These are phyloP conservation scores for Buphagus erythrorhynchus DNA, from an alignment of 2,797 vertebrate genomes.

Conservation along the genomic window DNA sequence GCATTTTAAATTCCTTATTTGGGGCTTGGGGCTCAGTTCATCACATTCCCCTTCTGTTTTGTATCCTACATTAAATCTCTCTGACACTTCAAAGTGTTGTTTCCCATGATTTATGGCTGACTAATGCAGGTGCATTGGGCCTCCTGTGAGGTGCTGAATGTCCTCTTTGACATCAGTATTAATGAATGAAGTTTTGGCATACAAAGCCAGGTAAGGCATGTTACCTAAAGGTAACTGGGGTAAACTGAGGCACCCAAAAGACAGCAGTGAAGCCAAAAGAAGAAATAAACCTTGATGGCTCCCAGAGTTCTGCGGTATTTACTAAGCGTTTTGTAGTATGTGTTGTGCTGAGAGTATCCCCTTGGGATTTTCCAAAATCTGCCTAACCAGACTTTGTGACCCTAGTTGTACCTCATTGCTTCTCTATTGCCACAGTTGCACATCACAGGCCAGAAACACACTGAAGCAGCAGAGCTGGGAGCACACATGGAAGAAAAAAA, in stretches of 20 bases:
- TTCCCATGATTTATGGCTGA: constrained; percentile 60
- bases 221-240: background rate
- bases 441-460: background rate
- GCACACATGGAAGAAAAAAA: background rate
- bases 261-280: background rate
- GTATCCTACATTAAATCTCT: constrained; percentile 61
- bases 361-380: background rate
- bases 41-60: constrained; percentile 59
- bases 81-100: constrained; percentile 63
- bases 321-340: background rate
- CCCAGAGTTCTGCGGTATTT: background rate
- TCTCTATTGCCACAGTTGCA: background rate
- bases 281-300: background rate
- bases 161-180: constrained; percentile 36
- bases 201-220: background rate
- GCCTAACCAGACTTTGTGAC: background rate
- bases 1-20: constrained; percentile 58
- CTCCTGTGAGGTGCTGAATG: constrained; percentile 41
- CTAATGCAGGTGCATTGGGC: constrained; percentile 50
- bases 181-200: constrained; percentile 47
- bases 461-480: background rate
- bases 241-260: constrained; percentile 25
- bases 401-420: background rate
- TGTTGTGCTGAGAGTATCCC: background rate
- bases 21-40: constrained; percentile 54